These are phyloP conservation scores for Plectropomus leopardus DNA, from an alignment of 2,113 vertebrate species.

Conservation along the genomic window DNA sequence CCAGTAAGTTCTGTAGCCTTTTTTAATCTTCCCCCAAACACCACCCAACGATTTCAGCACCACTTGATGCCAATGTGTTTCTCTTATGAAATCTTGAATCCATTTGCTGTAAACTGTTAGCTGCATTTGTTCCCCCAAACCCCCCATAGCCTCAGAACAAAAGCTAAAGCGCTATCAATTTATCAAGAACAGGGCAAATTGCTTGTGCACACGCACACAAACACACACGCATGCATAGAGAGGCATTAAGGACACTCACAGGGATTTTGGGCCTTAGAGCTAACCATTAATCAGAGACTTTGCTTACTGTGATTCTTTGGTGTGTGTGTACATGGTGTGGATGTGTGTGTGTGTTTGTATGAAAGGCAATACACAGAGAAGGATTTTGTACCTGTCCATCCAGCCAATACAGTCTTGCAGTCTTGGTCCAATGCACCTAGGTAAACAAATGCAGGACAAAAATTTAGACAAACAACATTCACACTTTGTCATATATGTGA, in stretches of 20 bases:
- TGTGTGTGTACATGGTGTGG: constrained; percentile 15
- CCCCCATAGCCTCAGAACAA: constrained; percentile 65
- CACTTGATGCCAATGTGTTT: constrained; percentile 56
- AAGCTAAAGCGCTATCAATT: constrained; percentile 79
- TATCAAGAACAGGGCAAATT: constrained; percentile 76
- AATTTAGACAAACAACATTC: background rate
- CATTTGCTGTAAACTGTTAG: constrained; percentile 77
- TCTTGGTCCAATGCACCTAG: constrained; percentile 94
- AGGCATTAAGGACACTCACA: constrained; percentile 58
- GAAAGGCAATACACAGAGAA: constrained; percentile 11
- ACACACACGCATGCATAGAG: constrained; percentile 31
- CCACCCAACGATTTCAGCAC: constrained; percentile 25
- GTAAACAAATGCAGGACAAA: constrained; percentile 37
- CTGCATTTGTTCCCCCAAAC: constrained; percentile 63
- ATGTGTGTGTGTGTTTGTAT: constrained; percentile 14
- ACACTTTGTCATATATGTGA: background rate
- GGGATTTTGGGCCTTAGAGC: constrained; percentile 68
- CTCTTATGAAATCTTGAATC: constrained; percentile 70
- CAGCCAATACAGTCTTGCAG: constrained; percentile 97
- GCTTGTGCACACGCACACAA: constrained; percentile 19
- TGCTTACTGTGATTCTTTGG: constrained; percentile 40
- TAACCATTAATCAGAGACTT: constrained; percentile 79
- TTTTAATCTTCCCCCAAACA: constrained; percentile 23
- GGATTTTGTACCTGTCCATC: constrained; percentile 95
- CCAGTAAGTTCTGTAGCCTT: constrained; percentile 4